Conservation (phyloP, 2,797 vertebrate species). For the Hemitrygon akajei region DNA sequence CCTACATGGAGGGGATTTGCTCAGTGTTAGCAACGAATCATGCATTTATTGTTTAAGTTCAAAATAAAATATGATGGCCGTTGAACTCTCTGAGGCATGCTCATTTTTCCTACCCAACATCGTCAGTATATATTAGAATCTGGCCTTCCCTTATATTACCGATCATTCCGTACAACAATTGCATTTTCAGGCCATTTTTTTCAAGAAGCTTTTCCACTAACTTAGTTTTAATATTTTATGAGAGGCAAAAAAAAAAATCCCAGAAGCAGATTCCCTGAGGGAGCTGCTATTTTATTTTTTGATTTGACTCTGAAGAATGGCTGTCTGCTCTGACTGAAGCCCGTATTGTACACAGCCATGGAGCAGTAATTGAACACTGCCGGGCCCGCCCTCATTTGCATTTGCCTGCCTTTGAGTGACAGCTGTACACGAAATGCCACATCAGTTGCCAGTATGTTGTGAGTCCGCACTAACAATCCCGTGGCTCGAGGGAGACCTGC, state of each 20-base stretch:
- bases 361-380: slow-evolving; percentile 84
- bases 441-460: slow-evolving; percentile 99
- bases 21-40: neutral
- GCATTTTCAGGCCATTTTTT: slow-evolving; percentile 24
- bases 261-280: slow-evolving; percentile 61
- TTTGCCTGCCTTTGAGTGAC: slow-evolving; percentile 86
- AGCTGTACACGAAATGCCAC: slow-evolving; percentile 99
- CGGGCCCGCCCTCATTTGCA: slow-evolving; percentile 93
- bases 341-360: slow-evolving; percentile 67
- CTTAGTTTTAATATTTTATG: slow-evolving; percentile 38
- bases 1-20: neutral
- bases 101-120: neutral
- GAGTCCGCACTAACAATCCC: slow-evolving; percentile 99
- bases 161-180: slow-evolving; percentile 7
- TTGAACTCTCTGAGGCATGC: neutral
- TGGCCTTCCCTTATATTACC: neutral
- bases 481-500: slow-evolving; percentile 95
- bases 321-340: slow-evolving; percentile 76
- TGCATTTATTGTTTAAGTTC: neutral
- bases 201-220: neutral
- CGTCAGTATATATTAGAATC: neutral
- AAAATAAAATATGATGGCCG: neutral
- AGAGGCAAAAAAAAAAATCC: slow-evolving; percentile 52
- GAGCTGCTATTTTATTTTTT: slow-evolving; percentile 64
- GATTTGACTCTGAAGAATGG: slow-evolving; percentile 65